phyloP scores from a whole-genome alignment of 1,140 invertebrate species.

The Saccostrea cuccullata region DNA sequence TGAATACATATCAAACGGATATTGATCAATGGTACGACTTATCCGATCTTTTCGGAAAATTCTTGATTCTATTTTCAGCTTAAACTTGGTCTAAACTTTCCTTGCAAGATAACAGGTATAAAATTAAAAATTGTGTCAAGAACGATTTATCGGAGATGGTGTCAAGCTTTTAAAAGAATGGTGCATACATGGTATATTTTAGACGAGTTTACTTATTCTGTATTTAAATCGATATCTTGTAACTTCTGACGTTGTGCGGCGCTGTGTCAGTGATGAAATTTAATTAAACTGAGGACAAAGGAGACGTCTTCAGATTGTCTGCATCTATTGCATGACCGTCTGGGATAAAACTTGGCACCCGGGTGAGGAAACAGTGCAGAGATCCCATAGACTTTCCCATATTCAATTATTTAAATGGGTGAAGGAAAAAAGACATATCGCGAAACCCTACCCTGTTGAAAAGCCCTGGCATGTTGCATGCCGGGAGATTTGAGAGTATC shows the following conservation, averaged over 20 bases:
- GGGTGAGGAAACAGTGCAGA: neutral
- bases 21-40: too few relatives aligned
- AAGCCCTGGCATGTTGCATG: slow-evolving; percentile 2
- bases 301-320: neutral
- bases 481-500: neutral
- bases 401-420: slow-evolving; percentile 7
- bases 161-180: too few relatives aligned
- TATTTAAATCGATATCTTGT: neutral
- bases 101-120: too few relatives aligned
- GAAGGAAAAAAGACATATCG: neutral
- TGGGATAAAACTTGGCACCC: neutral
- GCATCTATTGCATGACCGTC: neutral
- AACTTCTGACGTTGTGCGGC: neutral
- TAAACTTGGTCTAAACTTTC: too few relatives aligned
- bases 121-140: too few relatives aligned
- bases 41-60: too few relatives aligned
- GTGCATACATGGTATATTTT: too few relatives aligned
- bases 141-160: too few relatives aligned
- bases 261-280: neutral
- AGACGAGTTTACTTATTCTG: neutral
- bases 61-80: too few relatives aligned
- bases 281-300: neutral
- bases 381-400: neutral
- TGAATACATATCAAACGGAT: too few relatives aligned
- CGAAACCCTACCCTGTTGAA: neutral